These are phyloP conservation scores for Lepilemur septentrionalis DNA, from an alignment of 2,797 vertebrate species.

Conservation along the genomic window DNA sequence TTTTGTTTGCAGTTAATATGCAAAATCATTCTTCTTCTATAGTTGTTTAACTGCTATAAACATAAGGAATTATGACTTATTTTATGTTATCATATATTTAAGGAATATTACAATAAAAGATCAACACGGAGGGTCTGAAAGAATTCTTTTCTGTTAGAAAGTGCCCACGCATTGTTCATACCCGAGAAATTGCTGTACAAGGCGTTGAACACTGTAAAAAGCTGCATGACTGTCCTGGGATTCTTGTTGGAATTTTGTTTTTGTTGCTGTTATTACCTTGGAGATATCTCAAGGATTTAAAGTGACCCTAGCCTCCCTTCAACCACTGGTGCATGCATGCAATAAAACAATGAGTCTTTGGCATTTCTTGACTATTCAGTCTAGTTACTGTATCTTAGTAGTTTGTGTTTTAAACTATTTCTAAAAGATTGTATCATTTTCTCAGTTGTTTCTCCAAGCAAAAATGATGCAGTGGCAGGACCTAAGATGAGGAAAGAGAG, in stretches of 20 bases:
- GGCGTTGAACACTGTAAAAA: neutral
- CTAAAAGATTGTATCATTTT: constrained; percentile 27
- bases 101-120: constrained; percentile 4
- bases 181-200: neutral
- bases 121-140: neutral
- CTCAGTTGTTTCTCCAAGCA: constrained; percentile 34
- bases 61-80: neutral
- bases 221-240: neutral
- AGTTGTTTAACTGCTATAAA: neutral
- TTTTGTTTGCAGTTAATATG: constrained; percentile 39
- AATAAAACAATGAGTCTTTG: neutral
- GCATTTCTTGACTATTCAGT: neutral
- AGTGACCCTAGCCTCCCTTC: constrained; percentile 35
- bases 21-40: neutral
- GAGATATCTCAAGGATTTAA: constrained; percentile 34
- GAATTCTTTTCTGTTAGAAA: neutral
- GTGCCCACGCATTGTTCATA: neutral
- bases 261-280: constrained; percentile 49
- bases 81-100: constrained; percentile 34
- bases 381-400: neutral
- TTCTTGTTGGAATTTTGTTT: constrained; percentile 50
- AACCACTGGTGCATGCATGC: neutral
- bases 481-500: neutral
- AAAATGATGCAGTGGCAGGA: neutral
- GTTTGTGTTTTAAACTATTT: constrained; percentile 13